These are phyloP conservation scores for Marisa cornuarietis DNA, from an alignment of 1,140 invertebrate genomes.

Conservation along the genomic window DNA sequence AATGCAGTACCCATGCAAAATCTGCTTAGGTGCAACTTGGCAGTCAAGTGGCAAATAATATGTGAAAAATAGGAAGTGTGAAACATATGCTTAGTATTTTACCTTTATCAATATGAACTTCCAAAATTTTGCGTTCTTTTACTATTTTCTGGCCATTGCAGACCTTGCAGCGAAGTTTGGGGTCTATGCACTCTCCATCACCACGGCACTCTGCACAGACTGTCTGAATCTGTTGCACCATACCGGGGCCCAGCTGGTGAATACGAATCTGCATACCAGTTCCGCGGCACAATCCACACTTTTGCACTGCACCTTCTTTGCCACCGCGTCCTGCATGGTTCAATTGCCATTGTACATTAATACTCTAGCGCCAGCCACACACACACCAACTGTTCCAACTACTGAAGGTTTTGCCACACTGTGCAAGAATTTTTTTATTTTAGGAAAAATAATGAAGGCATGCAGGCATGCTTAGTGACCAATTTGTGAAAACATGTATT, in stretches of 20 bases:
- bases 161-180: conserved; percentile 92
- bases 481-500: not conserved
- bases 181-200: conserved; percentile 84
- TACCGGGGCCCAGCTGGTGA: conserved; percentile 91
- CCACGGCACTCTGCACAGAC: conserved; percentile 90
- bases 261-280: conserved; percentile 90
- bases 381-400: no score
- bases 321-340: conserved; percentile 76
- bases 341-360: no score
- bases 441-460: not conserved
- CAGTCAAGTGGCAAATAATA: no score
- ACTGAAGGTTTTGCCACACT: not conserved
- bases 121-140: conserved; percentile 92
- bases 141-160: conserved; percentile 92
- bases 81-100: conserved; percentile 7
- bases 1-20: no score
- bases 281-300: conserved; percentile 88
- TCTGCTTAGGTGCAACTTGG: not conserved
- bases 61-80: not conserved
- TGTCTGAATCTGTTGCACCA: conserved; percentile 96
- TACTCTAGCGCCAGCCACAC: no score
- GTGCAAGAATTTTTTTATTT: not conserved
- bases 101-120: conserved; percentile 98
- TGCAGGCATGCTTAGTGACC: not conserved
- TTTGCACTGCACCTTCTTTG: conserved; percentile 86